Percentiles rank a stretch among this genome's conserved stretches.
These are phyloP conservation scores for Megalopta genalis DNA, from an alignment of 1,140 invertebrate species.

Conservation along the genomic window DNA sequence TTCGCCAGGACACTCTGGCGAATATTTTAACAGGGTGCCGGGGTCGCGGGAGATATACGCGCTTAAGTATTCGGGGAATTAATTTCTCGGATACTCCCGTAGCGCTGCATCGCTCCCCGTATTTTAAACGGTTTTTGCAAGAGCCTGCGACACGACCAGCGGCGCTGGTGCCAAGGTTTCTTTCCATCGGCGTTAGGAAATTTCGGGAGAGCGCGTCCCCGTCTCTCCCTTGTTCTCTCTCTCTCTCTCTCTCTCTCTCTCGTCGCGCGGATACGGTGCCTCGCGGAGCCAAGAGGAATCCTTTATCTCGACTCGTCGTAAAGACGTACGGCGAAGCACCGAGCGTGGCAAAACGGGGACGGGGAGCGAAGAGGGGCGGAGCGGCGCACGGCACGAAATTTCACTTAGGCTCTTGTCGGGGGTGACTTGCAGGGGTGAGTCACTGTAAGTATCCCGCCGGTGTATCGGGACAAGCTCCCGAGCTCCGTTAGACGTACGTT, in stretches of 20 bases:
- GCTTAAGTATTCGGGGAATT: conserved; percentile 15
- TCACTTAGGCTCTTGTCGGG: conserved; percentile 63
- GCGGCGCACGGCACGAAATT: conserved; percentile 58
- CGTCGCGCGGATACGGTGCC: conserved; percentile 30
- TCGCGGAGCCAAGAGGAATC: conserved; percentile 45
- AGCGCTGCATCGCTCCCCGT: not conserved
- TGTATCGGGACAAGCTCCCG: conserved; percentile 36
- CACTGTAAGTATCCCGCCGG: conserved; percentile 38
- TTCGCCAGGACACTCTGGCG: not conserved
- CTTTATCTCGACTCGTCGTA: conserved; percentile 61
- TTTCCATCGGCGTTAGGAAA: conserved; percentile 32
- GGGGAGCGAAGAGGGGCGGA: conserved; percentile 6
- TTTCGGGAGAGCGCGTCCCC: conserved; percentile 24
- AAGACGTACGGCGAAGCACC: conserved; percentile 29
- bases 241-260: not conserved
- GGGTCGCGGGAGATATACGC: too few species aligned
- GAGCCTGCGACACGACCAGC: conserved; percentile 11
- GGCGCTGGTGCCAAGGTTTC: conserved; percentile 45
- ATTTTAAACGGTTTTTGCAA: conserved; percentile 11
- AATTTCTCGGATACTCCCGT: not conserved
- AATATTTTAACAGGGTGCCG: not conserved
- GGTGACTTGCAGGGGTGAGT: conserved; percentile 55
- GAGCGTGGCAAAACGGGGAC: not conserved
- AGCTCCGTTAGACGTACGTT: conserved; percentile 29
- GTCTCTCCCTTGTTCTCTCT: too few species aligned